Conservation (phyloP, 2,797 vertebrate species). For the Triplophysa yarkandensis region DNA sequence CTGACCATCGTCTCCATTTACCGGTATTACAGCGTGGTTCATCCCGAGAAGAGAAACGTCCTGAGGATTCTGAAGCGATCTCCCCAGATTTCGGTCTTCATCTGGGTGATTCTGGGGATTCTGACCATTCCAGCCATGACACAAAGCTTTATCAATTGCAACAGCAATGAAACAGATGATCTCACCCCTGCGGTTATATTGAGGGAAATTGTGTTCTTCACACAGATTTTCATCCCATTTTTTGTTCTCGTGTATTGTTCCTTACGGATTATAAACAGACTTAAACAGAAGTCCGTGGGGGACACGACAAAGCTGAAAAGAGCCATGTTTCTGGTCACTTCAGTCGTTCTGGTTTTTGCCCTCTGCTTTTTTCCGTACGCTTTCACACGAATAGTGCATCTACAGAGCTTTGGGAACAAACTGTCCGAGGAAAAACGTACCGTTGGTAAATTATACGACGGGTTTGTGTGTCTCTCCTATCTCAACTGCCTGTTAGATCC, state of each 20-base stretch:
- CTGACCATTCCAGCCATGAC: constrained; percentile 70
- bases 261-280: constrained; percentile 59
- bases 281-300: constrained; percentile 63
- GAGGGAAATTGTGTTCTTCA: constrained; percentile 67
- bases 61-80: constrained; percentile 62
- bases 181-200: constrained; percentile 34
- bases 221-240: constrained; percentile 72
- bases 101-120: constrained; percentile 70
- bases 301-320: constrained; percentile 67
- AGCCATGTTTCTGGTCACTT: constrained; percentile 61
- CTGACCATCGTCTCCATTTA: constrained; percentile 71
- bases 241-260: constrained; percentile 73
- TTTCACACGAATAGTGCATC: constrained; percentile 64
- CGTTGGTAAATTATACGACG: constrained; percentile 65
- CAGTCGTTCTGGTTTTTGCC: constrained; percentile 66
- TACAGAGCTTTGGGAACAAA: constrained; percentile 8
- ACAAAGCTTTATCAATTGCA: constrained; percentile 64
- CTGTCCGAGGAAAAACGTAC: not conserved
- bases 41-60: constrained; percentile 65
- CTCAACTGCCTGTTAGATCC: constrained; percentile 77
- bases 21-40: constrained; percentile 72
- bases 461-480: constrained; percentile 75
- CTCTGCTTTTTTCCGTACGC: constrained; percentile 74
- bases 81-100: constrained; percentile 62
- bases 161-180: constrained; percentile 10